Evolutionary conservation across 2,888 invertebrate genomes (phyloP), one percentile per base, ranked within the genome.

Genomic region (Strigamia maritima): DNA sequence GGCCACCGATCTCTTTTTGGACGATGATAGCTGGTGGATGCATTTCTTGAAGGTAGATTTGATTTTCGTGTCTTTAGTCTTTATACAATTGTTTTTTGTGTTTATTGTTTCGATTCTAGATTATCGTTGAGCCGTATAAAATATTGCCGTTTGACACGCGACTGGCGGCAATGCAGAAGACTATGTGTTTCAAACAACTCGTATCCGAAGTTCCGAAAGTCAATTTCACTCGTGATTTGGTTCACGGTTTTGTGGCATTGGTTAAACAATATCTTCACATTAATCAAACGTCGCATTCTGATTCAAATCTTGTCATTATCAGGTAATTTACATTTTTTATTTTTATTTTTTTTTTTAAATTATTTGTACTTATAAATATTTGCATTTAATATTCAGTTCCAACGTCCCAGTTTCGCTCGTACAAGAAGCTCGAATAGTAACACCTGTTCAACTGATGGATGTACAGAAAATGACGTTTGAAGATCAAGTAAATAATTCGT

Each of bases 151-250:
- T 82, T 35, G 82, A 82, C 74, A 70, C 76, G 10, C 79, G 80
- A 38, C 76, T 82, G 19, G 75, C 80, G 38, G 81, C 80, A 26
- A 81, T 82, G 78, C 81, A 81, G 26, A 82, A 82, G 76, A 82
- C 81, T 0, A 79, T 82, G 22, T 82, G 81, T 31, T 82, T 82
- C 78, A 75, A 82, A 79, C 81, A 81, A 80, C 80, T 81, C 75
- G 81, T 77, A 65, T 81, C 81, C 79, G 82, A 81, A 65, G 82
- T 82, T 8, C 24, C 28, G 26, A 75, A 75, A 65, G n/a, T 65
- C 1, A 65, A 65, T 65, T 65, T 65, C 31, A 19, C 31, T 2
- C 31, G 26, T 28, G 28, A 31, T 75, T 31, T 31, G 35, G 10
- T 75, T 75, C 35, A 14, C 7, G 24, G 14, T 22, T 75, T 26